phyloP scores from a whole-genome alignment of 37 sponge, comb jelly and placozoan genomes.

The Beroe ovata region DNA sequence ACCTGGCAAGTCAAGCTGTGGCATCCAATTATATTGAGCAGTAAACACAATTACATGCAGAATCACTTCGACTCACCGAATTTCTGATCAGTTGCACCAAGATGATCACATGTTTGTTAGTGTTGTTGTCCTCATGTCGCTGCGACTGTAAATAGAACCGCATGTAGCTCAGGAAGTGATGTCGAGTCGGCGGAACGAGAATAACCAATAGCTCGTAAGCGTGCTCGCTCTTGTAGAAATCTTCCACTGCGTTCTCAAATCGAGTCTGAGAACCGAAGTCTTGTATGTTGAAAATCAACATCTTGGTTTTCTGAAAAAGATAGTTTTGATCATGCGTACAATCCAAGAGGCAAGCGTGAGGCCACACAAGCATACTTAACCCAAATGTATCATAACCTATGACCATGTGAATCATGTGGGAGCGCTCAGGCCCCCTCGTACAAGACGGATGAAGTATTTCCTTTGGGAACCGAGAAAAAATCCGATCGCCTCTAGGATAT shows the following conservation, averaged over 20 bases:
- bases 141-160: background rate
- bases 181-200: conserved; percentile 2
- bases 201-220: background rate
- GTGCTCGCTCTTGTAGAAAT: background rate
- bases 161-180: conserved; percentile 41
- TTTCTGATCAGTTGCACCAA: conserved; percentile 3
- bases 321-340: no score
- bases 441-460: no score
- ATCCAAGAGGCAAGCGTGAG: no score
- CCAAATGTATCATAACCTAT: no score
- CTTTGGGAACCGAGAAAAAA: no score
- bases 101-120: conserved; percentile 1
- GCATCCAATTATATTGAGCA: no score
- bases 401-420: no score
- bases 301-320: background rate
- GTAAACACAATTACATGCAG: no score
- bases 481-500: background rate
- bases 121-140: background rate
- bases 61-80: background rate
- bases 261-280: conserved; percentile 17
- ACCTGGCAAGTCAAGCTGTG: no score
- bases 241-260: background rate
- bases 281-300: background rate
- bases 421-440: background rate
- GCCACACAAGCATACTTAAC: no score